Conservation (phyloP, 2,113 vertebrate genomes). For the Myiozetetes cayanensis region DNA sequence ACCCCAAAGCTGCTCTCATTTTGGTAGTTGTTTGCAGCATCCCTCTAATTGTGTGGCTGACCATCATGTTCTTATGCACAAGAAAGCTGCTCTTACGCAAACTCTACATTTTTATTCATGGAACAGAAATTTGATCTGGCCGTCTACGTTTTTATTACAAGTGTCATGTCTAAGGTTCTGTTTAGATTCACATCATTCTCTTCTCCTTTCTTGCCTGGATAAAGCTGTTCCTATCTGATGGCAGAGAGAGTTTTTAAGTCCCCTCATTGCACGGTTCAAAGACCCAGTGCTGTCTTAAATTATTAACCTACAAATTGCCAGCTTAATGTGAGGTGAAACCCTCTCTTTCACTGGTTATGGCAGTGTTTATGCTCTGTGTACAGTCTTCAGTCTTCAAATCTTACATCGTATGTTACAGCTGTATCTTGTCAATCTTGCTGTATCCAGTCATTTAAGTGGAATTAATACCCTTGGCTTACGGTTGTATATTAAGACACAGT, state of each 20-base stretch:
- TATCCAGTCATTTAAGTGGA: background rate
- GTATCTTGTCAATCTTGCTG: background rate
- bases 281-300: background rate
- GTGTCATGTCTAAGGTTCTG: accelerated
- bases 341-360: background rate
- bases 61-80: background rate
- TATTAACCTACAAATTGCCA: background rate
- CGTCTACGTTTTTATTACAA: background rate
- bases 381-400: background rate
- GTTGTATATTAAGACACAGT: background rate
- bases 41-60: background rate
- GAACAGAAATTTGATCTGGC: background rate
- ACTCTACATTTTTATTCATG: background rate
- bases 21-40: background rate
- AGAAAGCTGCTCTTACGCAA: background rate
- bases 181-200: background rate
- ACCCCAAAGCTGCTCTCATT: background rate
- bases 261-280: background rate
- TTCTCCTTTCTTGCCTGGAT: background rate
- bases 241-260: background rate
- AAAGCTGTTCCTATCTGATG: background rate
- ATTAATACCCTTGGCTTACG: background rate
- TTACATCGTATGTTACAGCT: background rate
- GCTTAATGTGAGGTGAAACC: background rate
- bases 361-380: background rate